A percentile compares a stretch with the other conserved stretches of the same genome.
These are phyloP conservation scores for Mongoloraphidia duomilia DNA, from an alignment of 2,888 invertebrate genomes.

Conservation along the genomic window DNA sequence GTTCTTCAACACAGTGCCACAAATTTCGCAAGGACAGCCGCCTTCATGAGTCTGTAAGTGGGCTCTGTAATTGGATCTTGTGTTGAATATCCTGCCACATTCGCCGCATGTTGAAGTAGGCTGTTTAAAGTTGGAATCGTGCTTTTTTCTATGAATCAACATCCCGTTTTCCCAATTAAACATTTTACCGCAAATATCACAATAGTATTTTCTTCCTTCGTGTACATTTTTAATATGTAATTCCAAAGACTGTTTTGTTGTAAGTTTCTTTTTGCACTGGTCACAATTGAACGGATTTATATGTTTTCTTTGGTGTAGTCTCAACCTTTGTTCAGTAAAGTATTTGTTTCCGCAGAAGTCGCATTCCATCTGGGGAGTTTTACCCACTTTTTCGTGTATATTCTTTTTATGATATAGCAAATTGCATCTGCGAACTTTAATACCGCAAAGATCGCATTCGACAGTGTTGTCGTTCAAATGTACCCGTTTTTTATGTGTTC, in stretches of 20 bases:
- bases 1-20: background rate
- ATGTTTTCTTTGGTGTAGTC: background rate
- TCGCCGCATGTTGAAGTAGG: conserved; percentile 11
- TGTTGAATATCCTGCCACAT: conserved; percentile 17
- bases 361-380: background rate
- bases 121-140: background rate
- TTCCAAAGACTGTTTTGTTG: background rate
- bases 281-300: background rate
- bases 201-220: background rate
- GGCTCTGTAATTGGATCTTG: conserved; percentile 16
- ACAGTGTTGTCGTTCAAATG: too few relatives aligned
- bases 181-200: background rate
- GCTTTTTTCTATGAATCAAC: background rate
- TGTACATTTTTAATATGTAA: background rate
- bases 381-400: too few relatives aligned
- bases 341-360: background rate
- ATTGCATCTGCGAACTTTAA: background rate
- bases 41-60: conserved; percentile 22
- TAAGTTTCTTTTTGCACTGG: background rate
- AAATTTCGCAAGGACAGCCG: conserved; percentile 12
- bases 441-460: background rate
- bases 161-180: background rate
- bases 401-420: too few relatives aligned
- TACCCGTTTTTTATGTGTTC: too few relatives aligned
- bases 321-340: background rate